These are phyloP conservation scores for Staurois parvus DNA, from an alignment of 2,797 vertebrate genomes.

Conservation along the genomic window DNA sequence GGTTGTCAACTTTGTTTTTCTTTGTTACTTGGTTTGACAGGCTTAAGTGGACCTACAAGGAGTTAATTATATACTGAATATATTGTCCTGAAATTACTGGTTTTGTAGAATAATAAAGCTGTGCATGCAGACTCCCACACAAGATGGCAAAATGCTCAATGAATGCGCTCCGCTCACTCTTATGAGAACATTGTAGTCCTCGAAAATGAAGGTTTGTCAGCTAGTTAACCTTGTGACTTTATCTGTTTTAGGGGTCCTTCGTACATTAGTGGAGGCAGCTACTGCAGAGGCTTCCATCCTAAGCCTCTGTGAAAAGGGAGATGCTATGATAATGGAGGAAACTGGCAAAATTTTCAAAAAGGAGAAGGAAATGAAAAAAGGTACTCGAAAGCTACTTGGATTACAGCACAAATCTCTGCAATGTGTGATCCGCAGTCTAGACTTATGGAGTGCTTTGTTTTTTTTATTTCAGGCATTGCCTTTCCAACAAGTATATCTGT, in stretches of 20 bases:
- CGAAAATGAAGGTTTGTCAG: background rate
- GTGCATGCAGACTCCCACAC: conserved; percentile 13
- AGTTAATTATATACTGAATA: background rate
- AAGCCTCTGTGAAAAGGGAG: conserved; percentile 91
- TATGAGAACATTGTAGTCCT: background rate
- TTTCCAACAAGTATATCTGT: conserved; percentile 97
- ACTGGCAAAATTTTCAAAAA: conserved; percentile 97
- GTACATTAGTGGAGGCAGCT: conserved; percentile 82
- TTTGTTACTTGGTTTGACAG: background rate
- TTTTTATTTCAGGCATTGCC: conserved; percentile 84
- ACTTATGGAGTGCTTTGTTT: background rate
- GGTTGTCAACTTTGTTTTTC: no score
- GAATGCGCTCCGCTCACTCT: background rate
- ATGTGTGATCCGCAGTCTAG: no score
- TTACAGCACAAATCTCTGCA: background rate
- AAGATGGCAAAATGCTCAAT: background rate
- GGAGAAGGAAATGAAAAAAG: conserved; percentile 99
- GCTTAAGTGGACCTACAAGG: background rate
- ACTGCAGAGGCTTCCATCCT: conserved; percentile 84
- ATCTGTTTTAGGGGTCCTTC: conserved; percentile 83
- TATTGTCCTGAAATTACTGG: background rate
- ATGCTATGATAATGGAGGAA: conserved; percentile 91
- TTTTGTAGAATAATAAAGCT: background rate
- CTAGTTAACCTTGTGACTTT: background rate
- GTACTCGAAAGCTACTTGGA: conserved; percentile 69